These are phyloP conservation scores for Platorchestia sp. DNA, from an alignment of 1,140 invertebrate genomes.

Conservation along the genomic window DNA sequence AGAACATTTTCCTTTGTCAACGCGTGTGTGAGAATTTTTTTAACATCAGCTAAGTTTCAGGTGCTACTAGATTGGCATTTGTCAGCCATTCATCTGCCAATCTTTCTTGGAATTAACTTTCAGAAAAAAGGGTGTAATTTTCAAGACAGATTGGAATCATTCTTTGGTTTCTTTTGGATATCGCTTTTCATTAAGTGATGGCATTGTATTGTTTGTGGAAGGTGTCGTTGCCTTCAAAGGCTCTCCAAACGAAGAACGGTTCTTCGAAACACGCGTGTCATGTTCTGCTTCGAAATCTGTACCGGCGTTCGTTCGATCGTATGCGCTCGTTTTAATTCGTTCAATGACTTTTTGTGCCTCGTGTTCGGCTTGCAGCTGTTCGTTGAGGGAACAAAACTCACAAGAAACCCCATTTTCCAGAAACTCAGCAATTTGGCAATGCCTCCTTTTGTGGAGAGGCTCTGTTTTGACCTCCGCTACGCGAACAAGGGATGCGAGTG, in stretches of 20 bases:
- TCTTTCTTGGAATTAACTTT: slow-evolving; percentile 36
- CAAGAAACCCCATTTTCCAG: not conserved
- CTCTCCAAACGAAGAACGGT: slow-evolving; percentile 37
- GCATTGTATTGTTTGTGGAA: slow-evolving; percentile 47
- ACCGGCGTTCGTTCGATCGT: not conserved
- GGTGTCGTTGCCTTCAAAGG: slow-evolving; percentile 48
- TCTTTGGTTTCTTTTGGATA: slow-evolving; percentile 14
- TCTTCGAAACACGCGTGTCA: slow-evolving; percentile 26
- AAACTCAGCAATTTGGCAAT: not conserved
- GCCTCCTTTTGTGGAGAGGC: slow-evolving; percentile 11
- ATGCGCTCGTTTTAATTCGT: slow-evolving; percentile 17
- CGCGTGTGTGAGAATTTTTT: no score
- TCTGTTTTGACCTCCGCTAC: not conserved
- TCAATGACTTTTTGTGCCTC: slow-evolving; percentile 31
- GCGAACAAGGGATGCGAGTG: slow-evolving; percentile 52
- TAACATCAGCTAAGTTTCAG: not conserved
- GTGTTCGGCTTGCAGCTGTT: slow-evolving; percentile 26
- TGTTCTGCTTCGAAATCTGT: slow-evolving; percentile 37
- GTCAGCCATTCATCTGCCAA: not conserved
- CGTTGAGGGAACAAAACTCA: slow-evolving; percentile 16
- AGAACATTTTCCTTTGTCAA: not conserved
- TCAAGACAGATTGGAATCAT: slow-evolving; percentile 45
- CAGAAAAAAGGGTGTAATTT: slow-evolving; percentile 5
- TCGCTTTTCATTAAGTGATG: slow-evolving; percentile 53
- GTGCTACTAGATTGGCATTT: not conserved